Evolutionary conservation across 2,113 vertebrate genomes (phyloP), one percentile per base, ranked within the genome.

Genomic region (Eidolon helvum): DNA sequence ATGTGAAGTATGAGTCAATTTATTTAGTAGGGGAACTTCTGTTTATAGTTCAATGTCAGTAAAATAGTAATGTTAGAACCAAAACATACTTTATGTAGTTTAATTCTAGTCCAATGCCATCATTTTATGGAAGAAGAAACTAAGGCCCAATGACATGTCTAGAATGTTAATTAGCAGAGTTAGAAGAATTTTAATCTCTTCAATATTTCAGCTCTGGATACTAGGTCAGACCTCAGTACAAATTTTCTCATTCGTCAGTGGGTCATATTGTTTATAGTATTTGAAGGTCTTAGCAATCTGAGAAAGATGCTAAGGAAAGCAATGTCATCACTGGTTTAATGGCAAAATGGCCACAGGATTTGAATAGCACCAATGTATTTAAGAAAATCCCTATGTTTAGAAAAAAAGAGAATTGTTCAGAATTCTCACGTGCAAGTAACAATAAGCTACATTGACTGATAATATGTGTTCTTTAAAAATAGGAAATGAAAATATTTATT

Each of bases 381-480:
- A 66, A 59, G 19, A 79, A 80, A 14, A 4, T 90, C 45, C 12
- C n/a, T 8, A 7, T 86, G 14, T 72, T 96, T 79, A 96, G 61
- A 82, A 96, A 45, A 85, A 66, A 96, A 78, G 26, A 93, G 7
- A 91, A 69, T 33, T 90, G 24, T 78, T 94, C 40, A 92, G 48
- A 94, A 82, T 77, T 95, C 71, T 93, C 48, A 87, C 40, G 48
- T 77, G 16, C 57, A 77, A 1, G 22, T 90, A 55, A 94, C 22
- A 94, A 8, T 35, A 74, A 89, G 53, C 26, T 21, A 69, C 79
- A 24, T 68, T 96, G 74, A 78, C 11, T 87, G 50, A 45, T 50
- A 83, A 10, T 92, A n/a, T 45, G 9, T 89, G 61, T 74, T 72
- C 65, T 95, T 83, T 93, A 68, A 78, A 95, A 95, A 92, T 18